phyloP scores from a whole-genome alignment of 2,888 invertebrate species.

The Galerucella calmariensis region DNA sequence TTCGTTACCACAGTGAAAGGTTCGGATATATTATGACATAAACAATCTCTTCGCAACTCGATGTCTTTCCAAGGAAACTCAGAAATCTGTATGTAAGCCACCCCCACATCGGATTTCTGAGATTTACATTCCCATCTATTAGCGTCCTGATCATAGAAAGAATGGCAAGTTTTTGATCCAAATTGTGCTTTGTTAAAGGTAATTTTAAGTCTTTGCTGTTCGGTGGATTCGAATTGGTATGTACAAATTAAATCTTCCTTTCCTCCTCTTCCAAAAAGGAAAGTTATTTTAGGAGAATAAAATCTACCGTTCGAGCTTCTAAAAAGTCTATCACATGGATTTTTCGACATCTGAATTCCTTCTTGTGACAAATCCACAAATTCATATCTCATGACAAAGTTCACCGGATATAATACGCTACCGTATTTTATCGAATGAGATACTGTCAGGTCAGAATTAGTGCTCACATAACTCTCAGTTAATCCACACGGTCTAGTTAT shows the following conservation, averaged over 20 bases:
- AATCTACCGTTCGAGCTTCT: constrained; percentile 69
- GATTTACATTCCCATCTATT: constrained; percentile 78
- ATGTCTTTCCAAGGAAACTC: constrained; percentile 77
- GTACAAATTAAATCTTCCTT: constrained; percentile 80
- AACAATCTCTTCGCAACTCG: constrained; percentile 76
- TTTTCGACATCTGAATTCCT: constrained; percentile 72
- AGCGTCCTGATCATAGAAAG: constrained; percentile 74
- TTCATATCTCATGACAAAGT: constrained; percentile 83
- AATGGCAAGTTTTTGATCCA: constrained; percentile 75
- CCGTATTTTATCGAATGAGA: constrained; percentile 81
- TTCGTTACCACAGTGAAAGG: constrained; percentile 75
- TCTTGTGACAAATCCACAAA: constrained; percentile 82
- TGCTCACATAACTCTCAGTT: constrained; percentile 82
- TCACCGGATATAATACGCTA: constrained; percentile 82
- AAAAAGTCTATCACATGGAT: constrained; percentile 74
- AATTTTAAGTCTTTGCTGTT: constrained; percentile 76
- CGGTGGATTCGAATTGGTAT: constrained; percentile 78
- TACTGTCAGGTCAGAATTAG: constrained; percentile 79
- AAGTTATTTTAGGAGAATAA: constrained; percentile 82
- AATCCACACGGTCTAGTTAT: constrained; percentile 78
- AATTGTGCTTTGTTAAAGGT: constrained; percentile 77
- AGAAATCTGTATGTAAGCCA: constrained; percentile 65
- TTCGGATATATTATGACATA: constrained; percentile 75
- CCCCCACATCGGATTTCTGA: constrained; percentile 53
- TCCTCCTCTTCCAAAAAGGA: constrained; percentile 85